Percentiles rank a stretch among this genome's conserved stretches.
Conservation (phyloP, 2,888 invertebrate genomes). For the Cynaeus angustus region DNA sequence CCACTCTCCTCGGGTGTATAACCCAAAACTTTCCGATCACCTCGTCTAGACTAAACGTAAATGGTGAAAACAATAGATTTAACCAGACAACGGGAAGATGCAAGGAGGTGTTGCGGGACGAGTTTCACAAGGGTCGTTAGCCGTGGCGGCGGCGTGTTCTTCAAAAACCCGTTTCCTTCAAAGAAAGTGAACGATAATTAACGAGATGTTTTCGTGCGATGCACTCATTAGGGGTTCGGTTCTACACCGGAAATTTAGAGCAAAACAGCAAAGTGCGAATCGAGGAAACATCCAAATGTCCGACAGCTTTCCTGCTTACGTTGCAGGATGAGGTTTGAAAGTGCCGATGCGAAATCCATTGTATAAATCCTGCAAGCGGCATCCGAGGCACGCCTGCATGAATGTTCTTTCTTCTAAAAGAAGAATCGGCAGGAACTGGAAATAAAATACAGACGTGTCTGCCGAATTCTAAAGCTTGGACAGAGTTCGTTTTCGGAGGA, state of each 20-base stretch:
- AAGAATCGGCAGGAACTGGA: conserved; percentile 26
- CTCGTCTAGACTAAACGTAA: conserved; percentile 25
- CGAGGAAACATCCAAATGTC: conserved; percentile 50
- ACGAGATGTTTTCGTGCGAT: conserved; percentile 35
- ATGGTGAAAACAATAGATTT: conserved; percentile 43
- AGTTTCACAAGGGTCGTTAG: conserved; percentile 48
- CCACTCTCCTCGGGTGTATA: conserved; percentile 27
- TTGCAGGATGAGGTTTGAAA: conserved; percentile 54
- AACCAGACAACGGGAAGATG: conserved; percentile 32
- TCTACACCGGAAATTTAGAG: conserved; percentile 7
- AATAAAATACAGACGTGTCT: conserved; percentile 46
- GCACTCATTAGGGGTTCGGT: conserved; percentile 10
- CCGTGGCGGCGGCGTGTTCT: conserved; percentile 25
- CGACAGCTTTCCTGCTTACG: conserved; percentile 60
- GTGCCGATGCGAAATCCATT: conserved; percentile 54
- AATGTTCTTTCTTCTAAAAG: conserved; percentile 17
- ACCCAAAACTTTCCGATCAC: conserved; percentile 28
- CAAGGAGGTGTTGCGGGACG: conserved; percentile 43
- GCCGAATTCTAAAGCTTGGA: neutral
- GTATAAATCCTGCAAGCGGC: conserved; percentile 59
- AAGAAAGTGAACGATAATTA: conserved; percentile 37
- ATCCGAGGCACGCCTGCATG: conserved; percentile 48
- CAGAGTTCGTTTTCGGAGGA: neutral
- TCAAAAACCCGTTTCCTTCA: conserved; percentile 8
- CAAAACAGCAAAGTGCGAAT: conserved; percentile 29